Conservation (phyloP, 2,888 invertebrate species). For the Leptinotarsa rubiginosa region DNA sequence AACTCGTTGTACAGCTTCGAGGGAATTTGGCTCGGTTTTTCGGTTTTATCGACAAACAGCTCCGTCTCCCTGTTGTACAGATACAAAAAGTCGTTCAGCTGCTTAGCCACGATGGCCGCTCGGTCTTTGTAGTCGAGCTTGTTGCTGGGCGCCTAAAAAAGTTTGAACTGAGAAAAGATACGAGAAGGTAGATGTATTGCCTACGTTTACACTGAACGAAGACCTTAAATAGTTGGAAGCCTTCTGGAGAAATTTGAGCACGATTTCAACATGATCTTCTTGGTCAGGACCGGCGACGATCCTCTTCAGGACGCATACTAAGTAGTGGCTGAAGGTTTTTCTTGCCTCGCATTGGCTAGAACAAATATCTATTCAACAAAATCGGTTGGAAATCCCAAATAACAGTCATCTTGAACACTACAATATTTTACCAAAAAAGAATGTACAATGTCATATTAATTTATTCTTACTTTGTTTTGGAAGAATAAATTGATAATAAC, state of each 20-base stretch:
- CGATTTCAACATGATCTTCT: slow-evolving; percentile 74
- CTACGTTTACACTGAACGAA: slow-evolving; percentile 74
- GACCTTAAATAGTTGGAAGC: slow-evolving; percentile 78
- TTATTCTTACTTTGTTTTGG: too few species aligned
- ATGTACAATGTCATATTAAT: too few species aligned
- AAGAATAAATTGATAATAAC: too few species aligned
- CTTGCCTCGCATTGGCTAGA: slow-evolving; percentile 77
- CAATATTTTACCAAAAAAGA: too few species aligned
- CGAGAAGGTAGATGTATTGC: not conserved
- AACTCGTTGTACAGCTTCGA: slow-evolving; percentile 72
- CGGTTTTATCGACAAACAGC: slow-evolving; percentile 78
- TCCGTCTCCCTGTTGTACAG: slow-evolving; percentile 87
- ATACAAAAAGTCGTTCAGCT: slow-evolving; percentile 86
- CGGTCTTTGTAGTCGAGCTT: slow-evolving; percentile 84
- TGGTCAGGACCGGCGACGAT: slow-evolving; percentile 71
- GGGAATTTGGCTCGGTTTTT: slow-evolving; percentile 72
- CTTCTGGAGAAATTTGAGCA: slow-evolving; percentile 81
- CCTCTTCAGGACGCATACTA: slow-evolving; percentile 79
- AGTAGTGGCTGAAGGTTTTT: slow-evolving; percentile 82
- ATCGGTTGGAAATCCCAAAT: not conserved
- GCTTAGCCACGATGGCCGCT: slow-evolving; percentile 86
- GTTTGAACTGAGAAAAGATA: slow-evolving; percentile 2
- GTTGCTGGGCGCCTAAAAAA: slow-evolving; percentile 74
- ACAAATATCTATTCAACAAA: slow-evolving; percentile 38
- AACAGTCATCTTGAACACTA: too few species aligned